These are phyloP conservation scores for Crocodylus rhombifer DNA, from an alignment of 2,797 vertebrate species.

Conservation along the genomic window DNA sequence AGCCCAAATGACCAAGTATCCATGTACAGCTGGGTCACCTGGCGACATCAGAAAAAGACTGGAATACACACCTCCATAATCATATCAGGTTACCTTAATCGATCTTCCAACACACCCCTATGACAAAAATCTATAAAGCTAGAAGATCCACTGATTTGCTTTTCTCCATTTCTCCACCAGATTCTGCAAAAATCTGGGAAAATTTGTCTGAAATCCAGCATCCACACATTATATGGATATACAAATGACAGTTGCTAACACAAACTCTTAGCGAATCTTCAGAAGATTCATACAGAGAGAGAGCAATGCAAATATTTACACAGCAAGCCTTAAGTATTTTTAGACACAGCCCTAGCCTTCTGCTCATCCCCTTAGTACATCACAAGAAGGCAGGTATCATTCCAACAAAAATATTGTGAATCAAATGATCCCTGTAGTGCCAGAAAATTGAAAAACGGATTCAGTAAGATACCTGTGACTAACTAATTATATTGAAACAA, in stretches of 20 bases:
- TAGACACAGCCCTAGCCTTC: not conserved
- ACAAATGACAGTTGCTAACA: not conserved
- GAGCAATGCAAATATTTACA: not conserved
- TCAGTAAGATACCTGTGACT: not conserved
- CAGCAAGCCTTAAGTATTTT: not conserved
- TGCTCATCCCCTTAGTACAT: accelerated
- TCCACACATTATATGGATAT: not conserved
- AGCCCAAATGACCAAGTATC: too few species aligned
- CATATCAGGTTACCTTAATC: too few species aligned
- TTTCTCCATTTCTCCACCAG: not conserved
- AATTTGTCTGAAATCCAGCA: not conserved
- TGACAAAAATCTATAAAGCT: not conserved
- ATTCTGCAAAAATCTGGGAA: slow-evolving; percentile 6
- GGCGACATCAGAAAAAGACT: too few species aligned
- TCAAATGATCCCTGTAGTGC: not conserved
- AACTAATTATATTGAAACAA: not conserved
- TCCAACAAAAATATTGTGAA: slow-evolving; percentile 18
- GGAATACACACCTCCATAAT: too few species aligned
- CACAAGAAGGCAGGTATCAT: not conserved
- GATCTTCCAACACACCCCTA: not conserved
- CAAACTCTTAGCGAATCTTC: not conserved
- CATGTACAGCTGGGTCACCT: too few species aligned
- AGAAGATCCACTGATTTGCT: not conserved
- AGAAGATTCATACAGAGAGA: not conserved
- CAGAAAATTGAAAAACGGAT: not conserved